Evolutionary conservation across 2,888 invertebrate species (phyloP), one percentile per base, ranked within the genome.

Genomic region (Polyommatus icarus): DNA sequence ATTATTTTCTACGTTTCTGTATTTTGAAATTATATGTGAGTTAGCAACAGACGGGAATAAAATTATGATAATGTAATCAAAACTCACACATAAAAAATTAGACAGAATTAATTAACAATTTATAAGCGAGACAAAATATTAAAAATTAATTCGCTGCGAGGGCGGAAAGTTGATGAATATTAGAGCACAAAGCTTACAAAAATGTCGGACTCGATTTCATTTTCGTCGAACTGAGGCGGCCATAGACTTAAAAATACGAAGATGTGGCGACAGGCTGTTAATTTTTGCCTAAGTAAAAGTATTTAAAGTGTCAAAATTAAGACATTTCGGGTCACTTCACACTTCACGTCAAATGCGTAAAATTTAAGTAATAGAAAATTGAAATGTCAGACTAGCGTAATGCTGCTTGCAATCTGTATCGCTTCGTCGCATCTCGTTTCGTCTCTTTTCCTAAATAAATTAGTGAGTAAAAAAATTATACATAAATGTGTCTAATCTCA

Each of bases 21-120:
- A 46, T 46, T 46, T 46, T 46, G 46, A 46, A 46, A 46, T n/a
- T n/a, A n/a, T 46, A 18, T 4, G 54, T 18, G 18, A 18, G 5
- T 5, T 54, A 54, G 54, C 54, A 18, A 54, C 54, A 6, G 18
- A 54, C 46, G 46, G 3, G 54, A 18, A 54, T 18, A 54, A 29
- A 29, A 7, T 8, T 67, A 67, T 32, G 29, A 67, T 67, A 67
- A 67, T 67, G 67, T 67, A 67, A 67, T 67, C 24, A 67, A 67
- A 67, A 67, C 29, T 67, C 29, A 29, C 67, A 67, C 67, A 32
- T 32, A 29, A 67, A 61, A 67, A 32, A 24, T 61, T 61, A 24
- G 67, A 12, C 0, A 67, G 29, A 32, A 67, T 67, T 67, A 32
- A 67, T 67, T 67, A 67, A 15, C 67, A 32, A 67, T 32, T 67